Percentiles rank a stretch among this genome's conserved stretches.
Conservation (phyloP, 2,888 invertebrate genomes). For the Ectemnius continuus region DNA sequence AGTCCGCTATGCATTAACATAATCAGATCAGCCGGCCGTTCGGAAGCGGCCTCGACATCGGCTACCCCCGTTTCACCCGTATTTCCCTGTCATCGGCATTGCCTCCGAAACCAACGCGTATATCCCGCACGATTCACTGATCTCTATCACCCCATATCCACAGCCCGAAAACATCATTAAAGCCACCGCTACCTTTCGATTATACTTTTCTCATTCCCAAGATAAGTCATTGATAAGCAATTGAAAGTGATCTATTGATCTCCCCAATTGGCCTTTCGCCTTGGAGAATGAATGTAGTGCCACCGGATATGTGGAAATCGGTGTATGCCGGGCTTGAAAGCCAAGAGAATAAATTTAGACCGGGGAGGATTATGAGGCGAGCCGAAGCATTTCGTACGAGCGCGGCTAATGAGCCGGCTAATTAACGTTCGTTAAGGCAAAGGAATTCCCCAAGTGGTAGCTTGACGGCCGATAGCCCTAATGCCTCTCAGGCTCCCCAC, state of each 20-base stretch:
- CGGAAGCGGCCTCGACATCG: slow-evolving; percentile 38
- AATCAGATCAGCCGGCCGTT: slow-evolving; percentile 67
- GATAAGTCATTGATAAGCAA: too few relatives aligned
- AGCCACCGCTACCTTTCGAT: background rate
- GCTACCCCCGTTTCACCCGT: slow-evolving; percentile 4
- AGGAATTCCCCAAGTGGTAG: slow-evolving; percentile 51
- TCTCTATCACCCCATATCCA: background rate
- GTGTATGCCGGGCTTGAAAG: slow-evolving; percentile 1
- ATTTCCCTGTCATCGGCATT: slow-evolving; percentile 39
- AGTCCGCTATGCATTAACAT: slow-evolving; percentile 70
- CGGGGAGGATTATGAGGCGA: slow-evolving; percentile 31
- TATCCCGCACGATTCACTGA: background rate
- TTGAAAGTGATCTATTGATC: too few relatives aligned
- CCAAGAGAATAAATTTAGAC: slow-evolving; percentile 47
- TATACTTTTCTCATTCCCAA: too few relatives aligned
- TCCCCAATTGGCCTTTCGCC: too few relatives aligned
- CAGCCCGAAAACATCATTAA: background rate
- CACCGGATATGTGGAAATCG: too few relatives aligned
- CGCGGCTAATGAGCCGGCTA: slow-evolving; percentile 58
- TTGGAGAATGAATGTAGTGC: too few relatives aligned
- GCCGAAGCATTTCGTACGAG: slow-evolving; percentile 33
- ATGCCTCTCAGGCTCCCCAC: slow-evolving; percentile 29
- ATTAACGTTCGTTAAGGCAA: slow-evolving; percentile 56
- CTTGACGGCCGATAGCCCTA: slow-evolving; percentile 40
- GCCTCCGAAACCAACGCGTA: slow-evolving; percentile 38